A percentile compares a stretch with the other conserved stretches of the same genome.
phyloP scores from a whole-genome alignment of 1,140 invertebrate genomes.

The Nasonia giraulti region DNA sequence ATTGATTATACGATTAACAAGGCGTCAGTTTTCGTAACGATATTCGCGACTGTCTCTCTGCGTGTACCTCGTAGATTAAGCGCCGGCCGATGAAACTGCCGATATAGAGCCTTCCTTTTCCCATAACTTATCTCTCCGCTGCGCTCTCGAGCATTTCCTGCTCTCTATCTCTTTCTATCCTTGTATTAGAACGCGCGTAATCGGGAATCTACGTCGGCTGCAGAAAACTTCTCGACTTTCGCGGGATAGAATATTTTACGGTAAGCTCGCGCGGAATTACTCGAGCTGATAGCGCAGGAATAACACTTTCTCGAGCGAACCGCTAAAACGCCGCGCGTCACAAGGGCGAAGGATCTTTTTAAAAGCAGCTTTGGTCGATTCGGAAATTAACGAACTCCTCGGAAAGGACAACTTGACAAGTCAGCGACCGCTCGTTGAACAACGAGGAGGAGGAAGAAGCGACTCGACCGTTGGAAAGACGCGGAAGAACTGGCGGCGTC shows the following conservation, averaged over 20 bases:
- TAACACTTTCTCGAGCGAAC: neutral
- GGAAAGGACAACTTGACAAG: neutral
- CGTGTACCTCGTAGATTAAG: slow-evolving; percentile 48
- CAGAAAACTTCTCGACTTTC: too few species aligned
- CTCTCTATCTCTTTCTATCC: neutral
- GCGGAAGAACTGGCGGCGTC: slow-evolving; percentile 12
- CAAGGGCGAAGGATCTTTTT: neutral
- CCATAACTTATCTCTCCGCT: slow-evolving; percentile 35
- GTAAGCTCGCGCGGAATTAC: neutral
- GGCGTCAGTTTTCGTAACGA: too few species aligned
- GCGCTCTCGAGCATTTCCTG: neutral
- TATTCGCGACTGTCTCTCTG: neutral
- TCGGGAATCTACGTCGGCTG: too few species aligned
- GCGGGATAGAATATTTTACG: too few species aligned
- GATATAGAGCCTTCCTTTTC: slow-evolving; percentile 55
- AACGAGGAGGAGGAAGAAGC: neutral
- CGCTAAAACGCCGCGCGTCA: neutral
- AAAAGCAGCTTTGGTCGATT: neutral
- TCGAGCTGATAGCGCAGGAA: neutral
- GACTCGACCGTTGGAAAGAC: neutral
- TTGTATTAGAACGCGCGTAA: too few species aligned
- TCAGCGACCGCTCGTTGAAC: neutral
- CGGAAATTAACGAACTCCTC: neutral
- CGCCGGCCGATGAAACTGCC: slow-evolving; percentile 55
- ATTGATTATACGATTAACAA: neutral